A percentile compares a stretch with the other conserved stretches of the same genome.
Conservation (phyloP, 92 coral and sea anemone genomes). For the Siderastrea radians region DNA sequence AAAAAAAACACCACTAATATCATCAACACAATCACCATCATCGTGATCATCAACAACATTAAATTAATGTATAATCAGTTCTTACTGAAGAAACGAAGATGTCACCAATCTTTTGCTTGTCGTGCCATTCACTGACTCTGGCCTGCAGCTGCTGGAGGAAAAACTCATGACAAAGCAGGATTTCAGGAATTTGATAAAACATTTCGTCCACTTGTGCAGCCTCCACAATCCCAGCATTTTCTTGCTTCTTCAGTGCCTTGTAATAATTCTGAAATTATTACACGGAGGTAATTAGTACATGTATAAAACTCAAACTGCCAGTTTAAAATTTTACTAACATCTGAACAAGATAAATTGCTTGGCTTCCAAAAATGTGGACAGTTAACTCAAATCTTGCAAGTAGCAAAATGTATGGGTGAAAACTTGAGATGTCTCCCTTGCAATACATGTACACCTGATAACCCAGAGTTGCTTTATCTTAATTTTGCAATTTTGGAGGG, state of each 20-base stretch:
- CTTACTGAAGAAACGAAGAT: slow-evolving; percentile 97
- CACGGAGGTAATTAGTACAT: background rate
- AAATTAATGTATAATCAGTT: background rate
- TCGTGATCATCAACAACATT: too few relatives aligned
- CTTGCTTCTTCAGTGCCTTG: slow-evolving; percentile 90
- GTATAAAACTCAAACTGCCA: background rate
- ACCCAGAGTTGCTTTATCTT: too few relatives aligned
- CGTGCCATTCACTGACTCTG: slow-evolving; percentile 95
- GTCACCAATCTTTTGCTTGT: slow-evolving; percentile 97
- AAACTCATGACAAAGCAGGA: slow-evolving; percentile 91
- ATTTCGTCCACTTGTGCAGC: slow-evolving; percentile 96
- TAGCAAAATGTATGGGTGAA: too few relatives aligned
- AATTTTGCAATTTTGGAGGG: too few relatives aligned
- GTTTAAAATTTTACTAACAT: too few relatives aligned
- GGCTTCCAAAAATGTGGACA: too few relatives aligned
- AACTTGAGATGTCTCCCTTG: too few relatives aligned
- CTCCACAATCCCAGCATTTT: slow-evolving; percentile 90
- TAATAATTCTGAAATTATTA: slow-evolving; percentile 71
- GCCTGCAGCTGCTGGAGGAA: slow-evolving; percentile 91
- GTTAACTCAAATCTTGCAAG: too few relatives aligned
- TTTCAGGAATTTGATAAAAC: slow-evolving; percentile 99
- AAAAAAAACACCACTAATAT: too few relatives aligned
- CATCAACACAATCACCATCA: too few relatives aligned
- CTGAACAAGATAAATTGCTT: too few relatives aligned
- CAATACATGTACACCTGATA: too few relatives aligned